phyloP scores from a whole-genome alignment of 2,797 vertebrate genomes.

The Hypotaenidia okinawae region DNA sequence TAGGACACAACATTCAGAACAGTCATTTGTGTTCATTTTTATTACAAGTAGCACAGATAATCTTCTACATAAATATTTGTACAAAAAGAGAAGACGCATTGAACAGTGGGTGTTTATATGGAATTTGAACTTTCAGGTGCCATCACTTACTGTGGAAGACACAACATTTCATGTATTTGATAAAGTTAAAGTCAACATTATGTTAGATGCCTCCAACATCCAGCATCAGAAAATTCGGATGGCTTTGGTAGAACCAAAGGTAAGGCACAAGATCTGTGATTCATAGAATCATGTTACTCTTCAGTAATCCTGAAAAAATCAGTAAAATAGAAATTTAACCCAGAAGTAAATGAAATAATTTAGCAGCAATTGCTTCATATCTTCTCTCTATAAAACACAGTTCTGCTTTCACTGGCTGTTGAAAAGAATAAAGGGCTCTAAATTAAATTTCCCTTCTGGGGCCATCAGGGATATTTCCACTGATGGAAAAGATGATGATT shows the following conservation, averaged over 20 bases:
- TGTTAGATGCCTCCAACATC: slow-evolving; percentile 91
- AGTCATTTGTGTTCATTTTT: not conserved
- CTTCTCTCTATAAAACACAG: not conserved
- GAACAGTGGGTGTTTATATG: not conserved
- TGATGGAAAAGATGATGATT: not conserved
- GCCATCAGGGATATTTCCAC: not conserved
- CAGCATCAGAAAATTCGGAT: slow-evolving; percentile 98
- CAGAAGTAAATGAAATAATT: not conserved
- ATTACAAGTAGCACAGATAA: not conserved
- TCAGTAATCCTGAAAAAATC: not conserved
- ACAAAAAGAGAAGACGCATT: not conserved
- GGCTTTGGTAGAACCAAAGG: slow-evolving; percentile 91
- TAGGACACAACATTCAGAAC: not conserved
- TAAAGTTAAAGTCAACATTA: slow-evolving; percentile 92
- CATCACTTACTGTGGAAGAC: slow-evolving; percentile 86
- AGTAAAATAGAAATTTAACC: not conserved
- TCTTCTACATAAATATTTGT: not conserved
- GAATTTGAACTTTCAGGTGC: slow-evolving; percentile 79
- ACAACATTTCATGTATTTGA: slow-evolving; percentile 90
- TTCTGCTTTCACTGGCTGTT: not conserved
- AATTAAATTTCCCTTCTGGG: not conserved
- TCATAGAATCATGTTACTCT: not conserved
- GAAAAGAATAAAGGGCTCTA: not conserved
- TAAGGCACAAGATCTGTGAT: slow-evolving; percentile 63
- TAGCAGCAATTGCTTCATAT: not conserved